These are phyloP conservation scores for Drosophila eohydei DNA, from an alignment of 2,888 invertebrate genomes.

Conservation along the genomic window DNA sequence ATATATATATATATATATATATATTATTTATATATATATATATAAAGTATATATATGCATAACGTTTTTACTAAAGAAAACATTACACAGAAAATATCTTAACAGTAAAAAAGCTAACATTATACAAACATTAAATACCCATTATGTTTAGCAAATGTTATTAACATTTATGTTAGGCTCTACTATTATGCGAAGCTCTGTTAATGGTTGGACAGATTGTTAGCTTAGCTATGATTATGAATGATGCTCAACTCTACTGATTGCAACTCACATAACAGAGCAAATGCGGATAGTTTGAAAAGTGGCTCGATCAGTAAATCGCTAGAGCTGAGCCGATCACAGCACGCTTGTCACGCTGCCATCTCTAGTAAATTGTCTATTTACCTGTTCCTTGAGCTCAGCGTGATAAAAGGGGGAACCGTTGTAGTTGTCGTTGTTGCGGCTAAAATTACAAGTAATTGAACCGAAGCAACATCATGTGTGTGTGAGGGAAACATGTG, in stretches of 20 bases:
- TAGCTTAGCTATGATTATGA: background rate
- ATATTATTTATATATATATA: background rate
- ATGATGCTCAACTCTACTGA: no score
- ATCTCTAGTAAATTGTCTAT: conserved; percentile 39
- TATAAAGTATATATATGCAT: background rate
- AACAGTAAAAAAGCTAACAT: background rate
- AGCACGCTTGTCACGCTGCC: conserved; percentile 20
- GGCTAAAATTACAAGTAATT: conserved; percentile 81
- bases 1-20: background rate
- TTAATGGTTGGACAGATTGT: background rate
- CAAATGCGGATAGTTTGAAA: no score
- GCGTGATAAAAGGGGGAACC: conserved; percentile 37
- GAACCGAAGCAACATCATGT: conserved; percentile 57
- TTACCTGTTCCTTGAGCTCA: conserved; percentile 48
- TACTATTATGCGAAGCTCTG: background rate
- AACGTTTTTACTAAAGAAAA: no score
- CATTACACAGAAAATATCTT: background rate
- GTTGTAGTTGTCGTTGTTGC: conserved; percentile 52
- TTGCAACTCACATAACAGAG: no score
- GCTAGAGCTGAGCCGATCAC: no score
- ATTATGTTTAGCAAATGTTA: background rate
- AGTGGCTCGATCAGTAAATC: no score
- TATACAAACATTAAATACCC: background rate
- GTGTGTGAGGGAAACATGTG: conserved; percentile 50
- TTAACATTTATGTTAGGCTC: no score